phyloP scores from a whole-genome alignment of 2,888 invertebrate species.

The Philereme vetulata region DNA sequence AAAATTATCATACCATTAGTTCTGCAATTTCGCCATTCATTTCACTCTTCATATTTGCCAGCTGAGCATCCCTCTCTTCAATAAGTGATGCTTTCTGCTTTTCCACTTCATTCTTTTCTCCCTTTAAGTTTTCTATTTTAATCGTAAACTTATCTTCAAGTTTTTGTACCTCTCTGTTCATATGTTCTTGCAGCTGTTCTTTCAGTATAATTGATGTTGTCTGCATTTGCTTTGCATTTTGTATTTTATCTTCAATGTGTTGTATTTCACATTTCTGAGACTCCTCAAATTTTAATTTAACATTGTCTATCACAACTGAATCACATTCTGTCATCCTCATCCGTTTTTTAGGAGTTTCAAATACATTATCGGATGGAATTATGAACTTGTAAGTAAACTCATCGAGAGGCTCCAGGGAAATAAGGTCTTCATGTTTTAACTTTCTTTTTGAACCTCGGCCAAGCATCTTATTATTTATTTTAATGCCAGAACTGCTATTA shows the following conservation, averaged over 20 bases:
- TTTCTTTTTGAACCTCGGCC: conserved; percentile 57
- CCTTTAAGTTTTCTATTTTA: conserved; percentile 75
- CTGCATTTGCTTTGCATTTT: conserved; percentile 69
- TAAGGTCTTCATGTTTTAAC: conserved; percentile 61
- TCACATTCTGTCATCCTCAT: conserved; percentile 56
- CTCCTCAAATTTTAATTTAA: conserved; percentile 71
- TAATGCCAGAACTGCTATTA: conserved; percentile 75
- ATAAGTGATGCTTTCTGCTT: conserved; percentile 70
- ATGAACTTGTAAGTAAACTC: conserved; percentile 69
- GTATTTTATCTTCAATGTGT: conserved; percentile 71
- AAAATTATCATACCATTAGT: conserved; percentile 55
- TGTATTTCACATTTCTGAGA: conserved; percentile 71
- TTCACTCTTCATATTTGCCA: conserved; percentile 56
- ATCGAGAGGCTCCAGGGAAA: conserved; percentile 61
- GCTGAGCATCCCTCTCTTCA: conserved; percentile 70
- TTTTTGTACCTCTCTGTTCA: conserved; percentile 73
- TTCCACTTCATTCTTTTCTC: conserved; percentile 76
- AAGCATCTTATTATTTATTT: conserved; percentile 68
- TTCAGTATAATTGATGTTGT: conserved; percentile 67
- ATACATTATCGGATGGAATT: conserved; percentile 42
- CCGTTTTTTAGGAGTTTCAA: conserved; percentile 59
- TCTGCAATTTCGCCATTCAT: conserved; percentile 68
- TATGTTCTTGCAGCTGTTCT: conserved; percentile 68
- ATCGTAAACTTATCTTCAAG: conserved; percentile 68
- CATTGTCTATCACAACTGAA: conserved; percentile 58